Evolutionary conservation across 2,888 invertebrate species (phyloP), one percentile per base, ranked within the genome.

Genomic region (Adela reaumurella): DNA sequence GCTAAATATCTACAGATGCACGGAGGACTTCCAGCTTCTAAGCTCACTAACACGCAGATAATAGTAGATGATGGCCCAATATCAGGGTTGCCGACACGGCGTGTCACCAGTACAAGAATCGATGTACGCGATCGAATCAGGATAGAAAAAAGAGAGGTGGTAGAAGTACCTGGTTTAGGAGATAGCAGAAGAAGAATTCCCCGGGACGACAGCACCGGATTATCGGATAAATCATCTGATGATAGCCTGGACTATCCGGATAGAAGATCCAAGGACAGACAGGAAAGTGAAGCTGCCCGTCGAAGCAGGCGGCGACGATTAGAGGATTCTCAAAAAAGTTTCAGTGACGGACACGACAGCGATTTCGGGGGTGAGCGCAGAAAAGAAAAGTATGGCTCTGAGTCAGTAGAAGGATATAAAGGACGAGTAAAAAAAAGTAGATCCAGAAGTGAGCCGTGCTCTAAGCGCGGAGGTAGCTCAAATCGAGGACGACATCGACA

Each of bases 1-100:
- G 97, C 96, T 20, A 96, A 97, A 69, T 92, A 92, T 66, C 80
- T 97, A 45, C 94, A 94, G 68, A 85, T 94, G 62, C 91, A 94
- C 60, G 94, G 95, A 4, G 95, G 94, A 1, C 81, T 90, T 35
- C 92, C 94, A 1, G 89, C 93, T 3, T 84, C 81, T 47, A 86
- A 90, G 60, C 68, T 92, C 45, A 65, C 79, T 8, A 73, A 76
- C 55, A 76, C 76, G 35, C 65, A 78, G 57, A 72, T 79, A 53
- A 55, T 78, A 24, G 70, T 80, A 43, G 77, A 80, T 52, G 72
- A 70, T 44, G 74, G 74, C 44, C 63, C 68, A 48, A 74, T 81
- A 45, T 72, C 74, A 46, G 65, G 67, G 17, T 60, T 80, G 55
- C 77, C 80, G 1, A 70, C 74, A 1, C 63, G 80, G 52, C 68